These are phyloP conservation scores for Vombatus ursinus DNA, from an alignment of 2,113 vertebrate species.

Conservation along the genomic window DNA sequence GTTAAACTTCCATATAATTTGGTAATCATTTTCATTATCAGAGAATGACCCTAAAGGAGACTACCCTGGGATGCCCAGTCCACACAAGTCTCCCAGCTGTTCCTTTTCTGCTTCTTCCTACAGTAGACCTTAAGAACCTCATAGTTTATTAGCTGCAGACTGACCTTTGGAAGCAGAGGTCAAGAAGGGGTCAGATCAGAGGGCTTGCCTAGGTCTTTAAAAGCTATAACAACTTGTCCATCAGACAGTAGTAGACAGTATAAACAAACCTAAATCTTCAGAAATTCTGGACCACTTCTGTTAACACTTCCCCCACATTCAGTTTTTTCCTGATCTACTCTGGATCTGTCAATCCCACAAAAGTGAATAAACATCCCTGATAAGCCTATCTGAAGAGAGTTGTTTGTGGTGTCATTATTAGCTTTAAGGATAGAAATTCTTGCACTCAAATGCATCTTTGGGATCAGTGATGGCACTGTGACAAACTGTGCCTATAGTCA, in stretches of 20 bases:
- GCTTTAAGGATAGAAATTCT: slow-evolving; percentile 36
- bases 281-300: slow-evolving; percentile 84
- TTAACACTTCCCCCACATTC: slow-evolving; percentile 83
- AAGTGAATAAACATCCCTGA: slow-evolving; percentile 76
- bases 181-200: slow-evolving; percentile 87
- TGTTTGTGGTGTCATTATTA: slow-evolving; percentile 66
- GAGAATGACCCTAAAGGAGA: slow-evolving; percentile 95
- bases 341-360: slow-evolving; percentile 70
- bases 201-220: slow-evolving; percentile 84
- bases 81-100: slow-evolving; percentile 86
- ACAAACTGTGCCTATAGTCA: slow-evolving; percentile 59
- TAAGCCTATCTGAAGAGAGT: slow-evolving; percentile 74
- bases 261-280: slow-evolving; percentile 85
- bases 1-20: slow-evolving; percentile 99
- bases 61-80: slow-evolving; percentile 84
- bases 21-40: slow-evolving; percentile 99
- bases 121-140: slow-evolving; percentile 84
- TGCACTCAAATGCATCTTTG: slow-evolving; percentile 43
- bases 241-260: slow-evolving; percentile 80
- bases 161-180: slow-evolving; percentile 87
- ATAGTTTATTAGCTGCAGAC: slow-evolving; percentile 82
- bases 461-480: slow-evolving; percentile 51
- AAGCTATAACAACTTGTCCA: slow-evolving; percentile 89
- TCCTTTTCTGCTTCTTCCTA: slow-evolving; percentile 87
- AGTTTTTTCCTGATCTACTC: slow-evolving; percentile 76